A percentile compares a stretch with the other conserved stretches of the same genome.
phyloP scores from a whole-genome alignment of 2,797 vertebrate species.

The Chrosomus eos region DNA sequence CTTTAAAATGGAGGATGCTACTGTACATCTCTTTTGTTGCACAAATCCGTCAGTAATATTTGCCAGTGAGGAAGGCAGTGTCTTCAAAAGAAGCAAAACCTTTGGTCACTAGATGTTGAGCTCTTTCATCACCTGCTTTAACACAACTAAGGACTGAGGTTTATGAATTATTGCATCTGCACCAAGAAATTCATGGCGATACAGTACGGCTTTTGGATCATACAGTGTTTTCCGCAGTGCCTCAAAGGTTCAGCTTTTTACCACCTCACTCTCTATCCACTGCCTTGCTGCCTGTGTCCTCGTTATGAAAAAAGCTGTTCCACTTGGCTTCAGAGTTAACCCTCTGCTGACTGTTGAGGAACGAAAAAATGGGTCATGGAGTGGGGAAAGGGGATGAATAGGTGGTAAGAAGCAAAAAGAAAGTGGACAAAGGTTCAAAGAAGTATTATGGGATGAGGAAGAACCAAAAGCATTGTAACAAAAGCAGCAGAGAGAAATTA shows the following conservation, averaged over 20 bases:
- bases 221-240: conserved; percentile 41
- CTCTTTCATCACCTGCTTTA: neutral
- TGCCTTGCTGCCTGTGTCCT: conserved; percentile 62
- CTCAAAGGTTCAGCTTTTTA: conserved; percentile 54
- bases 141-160: neutral
- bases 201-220: neutral
- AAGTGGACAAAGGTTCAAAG: conserved; percentile 5
- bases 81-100: conserved; percentile 19
- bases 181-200: neutral
- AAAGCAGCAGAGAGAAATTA: neutral
- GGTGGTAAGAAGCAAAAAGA: conserved; percentile 15
- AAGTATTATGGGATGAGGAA: neutral
- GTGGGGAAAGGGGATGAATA: conserved; percentile 50
- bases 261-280: conserved; percentile 59
- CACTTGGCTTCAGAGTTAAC: conserved; percentile 73
- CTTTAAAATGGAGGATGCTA: conserved; percentile 33
- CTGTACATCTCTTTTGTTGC: conserved; percentile 12
- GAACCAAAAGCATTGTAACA: neutral
- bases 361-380: conserved; percentile 74
- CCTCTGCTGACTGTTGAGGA: conserved; percentile 64
- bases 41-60: neutral
- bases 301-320: conserved; percentile 75
- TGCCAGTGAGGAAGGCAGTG: neutral
- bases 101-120: neutral
- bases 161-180: neutral